phyloP scores from a whole-genome alignment of 2,888 invertebrate genomes.

The Liodrosophila aerea region DNA sequence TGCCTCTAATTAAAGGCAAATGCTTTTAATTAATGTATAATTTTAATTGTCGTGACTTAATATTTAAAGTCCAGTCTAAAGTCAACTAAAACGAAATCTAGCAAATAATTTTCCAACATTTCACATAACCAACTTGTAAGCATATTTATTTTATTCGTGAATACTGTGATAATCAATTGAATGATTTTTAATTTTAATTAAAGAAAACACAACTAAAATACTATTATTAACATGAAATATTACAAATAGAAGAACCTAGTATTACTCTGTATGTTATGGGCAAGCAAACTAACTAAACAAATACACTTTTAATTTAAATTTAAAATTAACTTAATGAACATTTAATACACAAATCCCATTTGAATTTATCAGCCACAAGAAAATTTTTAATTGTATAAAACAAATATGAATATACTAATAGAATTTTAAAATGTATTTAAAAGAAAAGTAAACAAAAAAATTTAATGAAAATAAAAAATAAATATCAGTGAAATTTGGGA shows the following conservation, averaged over 20 bases:
- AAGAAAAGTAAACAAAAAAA: constrained; percentile 25
- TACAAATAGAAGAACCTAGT: constrained; percentile 34
- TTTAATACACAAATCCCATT: constrained; percentile 29
- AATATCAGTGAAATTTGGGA: constrained; percentile 54
- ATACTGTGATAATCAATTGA: constrained; percentile 82
- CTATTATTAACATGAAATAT: constrained; percentile 24
- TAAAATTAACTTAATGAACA: constrained; percentile 28
- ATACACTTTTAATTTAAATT: constrained; percentile 35
- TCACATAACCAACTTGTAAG: constrained; percentile 43
- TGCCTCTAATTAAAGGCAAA: constrained; percentile 18
- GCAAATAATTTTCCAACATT: constrained; percentile 50
- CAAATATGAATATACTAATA: constrained; percentile 47
- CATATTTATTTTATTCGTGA: constrained; percentile 80
- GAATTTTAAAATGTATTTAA: constrained; percentile 61
- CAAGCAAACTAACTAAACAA: constrained; percentile 51
- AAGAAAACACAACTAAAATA: constrained; percentile 19
- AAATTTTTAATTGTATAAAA: constrained; percentile 53
- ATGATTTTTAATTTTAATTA: constrained; percentile 78
- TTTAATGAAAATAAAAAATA: constrained; percentile 54
- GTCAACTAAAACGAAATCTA: constrained; percentile 49
- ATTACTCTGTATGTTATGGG: constrained; percentile 58
- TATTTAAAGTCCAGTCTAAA: constrained; percentile 50
- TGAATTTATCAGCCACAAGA: constrained; percentile 51
- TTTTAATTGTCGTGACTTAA: constrained; percentile 34
- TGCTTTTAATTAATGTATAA: constrained; percentile 21